phyloP scores from a whole-genome alignment of 2,113 vertebrate genomes.

The Pedionomus torquatus region DNA sequence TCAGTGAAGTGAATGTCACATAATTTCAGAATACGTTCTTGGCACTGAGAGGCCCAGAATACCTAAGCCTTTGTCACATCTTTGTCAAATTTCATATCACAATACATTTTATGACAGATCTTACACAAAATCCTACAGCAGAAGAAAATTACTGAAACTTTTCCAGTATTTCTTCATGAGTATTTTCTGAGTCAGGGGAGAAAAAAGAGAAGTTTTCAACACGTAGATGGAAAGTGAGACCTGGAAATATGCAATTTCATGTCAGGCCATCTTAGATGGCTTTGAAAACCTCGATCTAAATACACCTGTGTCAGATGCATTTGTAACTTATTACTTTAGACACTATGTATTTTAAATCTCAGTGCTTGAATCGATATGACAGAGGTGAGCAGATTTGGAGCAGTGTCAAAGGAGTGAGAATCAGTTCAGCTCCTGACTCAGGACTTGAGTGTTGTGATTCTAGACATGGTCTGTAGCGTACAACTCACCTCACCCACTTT shows the following conservation, averaged over 20 bases:
- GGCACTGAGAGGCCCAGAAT: neutral
- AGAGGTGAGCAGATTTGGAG: neutral
- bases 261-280: neutral
- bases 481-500: fast-evolving
- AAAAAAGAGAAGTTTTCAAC: neutral
- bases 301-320: neutral
- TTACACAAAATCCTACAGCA: neutral
- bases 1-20: neutral
- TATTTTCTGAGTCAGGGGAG: neutral
- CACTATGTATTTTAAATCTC: neutral
- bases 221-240: neutral
- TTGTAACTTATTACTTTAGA: neutral
- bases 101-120: neutral
- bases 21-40: neutral
- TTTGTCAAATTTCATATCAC: slow-evolving; percentile 8
- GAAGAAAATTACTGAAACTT: neutral
- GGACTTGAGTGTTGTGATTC: neutral
- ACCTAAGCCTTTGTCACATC: neutral
- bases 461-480: neutral
- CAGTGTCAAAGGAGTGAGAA: neutral
- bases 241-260: neutral
- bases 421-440: neutral
- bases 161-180: neutral
- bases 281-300: neutral
- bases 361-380: neutral